These are phyloP conservation scores for Drosophila tani DNA, from an alignment of 1,140 invertebrate species.

Conservation along the genomic window DNA sequence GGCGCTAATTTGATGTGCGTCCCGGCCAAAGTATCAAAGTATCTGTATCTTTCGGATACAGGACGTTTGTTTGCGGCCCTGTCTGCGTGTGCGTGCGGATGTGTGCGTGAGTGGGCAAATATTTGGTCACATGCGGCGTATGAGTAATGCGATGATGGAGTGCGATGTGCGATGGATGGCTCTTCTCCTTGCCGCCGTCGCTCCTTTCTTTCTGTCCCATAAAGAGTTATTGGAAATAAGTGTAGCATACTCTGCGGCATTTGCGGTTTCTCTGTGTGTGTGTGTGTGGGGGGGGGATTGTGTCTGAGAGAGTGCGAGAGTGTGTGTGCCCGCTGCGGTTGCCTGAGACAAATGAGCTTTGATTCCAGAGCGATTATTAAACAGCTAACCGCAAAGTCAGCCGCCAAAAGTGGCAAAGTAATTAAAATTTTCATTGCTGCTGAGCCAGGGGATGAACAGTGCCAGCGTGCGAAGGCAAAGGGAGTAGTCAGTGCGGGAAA, in stretches of 20 bases:
- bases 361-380: conserved; percentile 67
- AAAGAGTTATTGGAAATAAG: conserved; percentile 53
- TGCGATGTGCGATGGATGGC: conserved; percentile 9
- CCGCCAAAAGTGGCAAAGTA: conserved; percentile 68
- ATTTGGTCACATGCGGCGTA: conserved; percentile 56
- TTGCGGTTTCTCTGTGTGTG: conserved; percentile 27
- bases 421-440: conserved; percentile 66
- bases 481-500: background rate
- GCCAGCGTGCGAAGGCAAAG: too few species aligned
- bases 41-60: conserved; percentile 40
- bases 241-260: conserved; percentile 68
- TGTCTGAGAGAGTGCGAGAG: background rate
- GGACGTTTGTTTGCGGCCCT: conserved; percentile 14
- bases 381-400: conserved; percentile 60
- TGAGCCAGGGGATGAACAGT: background rate
- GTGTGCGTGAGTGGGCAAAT: conserved; percentile 49
- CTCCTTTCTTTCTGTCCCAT: conserved; percentile 2
- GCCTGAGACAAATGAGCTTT: conserved; percentile 69
- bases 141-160: conserved; percentile 46
- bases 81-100: background rate
- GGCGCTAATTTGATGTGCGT: conserved; percentile 52
- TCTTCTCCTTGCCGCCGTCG: background rate
- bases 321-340: conserved; percentile 15
- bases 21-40: conserved; percentile 22
- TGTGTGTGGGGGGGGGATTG: background rate